Evolutionary conservation across 2,113 vertebrate species (phyloP).

Genomic region (Eretmochelys imbricata): DNA sequence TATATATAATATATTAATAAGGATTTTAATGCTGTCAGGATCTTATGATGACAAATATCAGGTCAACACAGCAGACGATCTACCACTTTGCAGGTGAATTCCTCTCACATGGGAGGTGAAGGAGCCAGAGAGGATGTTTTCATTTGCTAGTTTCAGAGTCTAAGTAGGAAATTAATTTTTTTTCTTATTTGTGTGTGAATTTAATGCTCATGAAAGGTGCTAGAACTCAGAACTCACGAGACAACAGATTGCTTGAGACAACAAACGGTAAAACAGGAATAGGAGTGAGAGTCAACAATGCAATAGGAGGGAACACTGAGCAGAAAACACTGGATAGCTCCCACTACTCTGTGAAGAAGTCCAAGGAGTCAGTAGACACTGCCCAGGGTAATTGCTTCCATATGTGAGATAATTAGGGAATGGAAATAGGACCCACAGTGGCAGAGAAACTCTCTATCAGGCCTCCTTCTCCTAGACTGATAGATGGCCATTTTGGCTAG

Average conservation of each 20-base stretch:
- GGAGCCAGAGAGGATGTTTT: neutral
- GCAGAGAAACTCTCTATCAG: neutral
- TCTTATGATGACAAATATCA: neutral
- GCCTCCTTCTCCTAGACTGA: neutral
- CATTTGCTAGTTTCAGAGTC: neutral
- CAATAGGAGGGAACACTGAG: neutral
- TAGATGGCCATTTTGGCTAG: neutral
- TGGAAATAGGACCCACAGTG: neutral
- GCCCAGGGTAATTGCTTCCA: neutral
- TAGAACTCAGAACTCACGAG: accelerated
- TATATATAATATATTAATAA: neutral
- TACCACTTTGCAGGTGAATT: neutral
- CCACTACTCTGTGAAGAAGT: neutral
- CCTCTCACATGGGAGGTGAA: neutral
- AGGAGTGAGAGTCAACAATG: neutral
- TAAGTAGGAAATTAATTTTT: neutral
- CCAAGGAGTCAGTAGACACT: neutral
- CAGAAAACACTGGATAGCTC: neutral
- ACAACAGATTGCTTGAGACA: neutral
- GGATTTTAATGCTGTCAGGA: neutral
- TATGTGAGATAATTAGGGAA: neutral
- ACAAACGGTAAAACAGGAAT: neutral
- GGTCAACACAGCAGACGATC: neutral
- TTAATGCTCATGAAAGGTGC: neutral
- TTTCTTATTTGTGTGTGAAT: neutral